Conservation (phyloP, 2,113 vertebrate genomes). For the Neodontobutis hainanensis region DNA sequence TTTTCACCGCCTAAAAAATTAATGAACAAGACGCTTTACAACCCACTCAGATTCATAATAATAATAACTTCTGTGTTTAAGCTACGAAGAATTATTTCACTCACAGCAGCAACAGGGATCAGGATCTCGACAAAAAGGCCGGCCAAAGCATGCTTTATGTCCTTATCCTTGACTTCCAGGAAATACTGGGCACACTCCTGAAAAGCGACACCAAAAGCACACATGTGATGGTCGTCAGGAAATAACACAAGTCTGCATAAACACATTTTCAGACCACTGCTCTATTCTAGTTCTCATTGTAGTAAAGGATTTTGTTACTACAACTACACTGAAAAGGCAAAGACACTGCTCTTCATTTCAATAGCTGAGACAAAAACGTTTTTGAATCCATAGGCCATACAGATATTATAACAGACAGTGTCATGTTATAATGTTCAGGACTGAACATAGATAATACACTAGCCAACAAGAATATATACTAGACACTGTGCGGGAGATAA, state of each 20-base stretch:
- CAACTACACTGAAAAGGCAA: too few relatives aligned
- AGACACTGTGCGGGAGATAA: too few relatives aligned
- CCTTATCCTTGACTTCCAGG: conserved; percentile 98
- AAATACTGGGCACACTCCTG: conserved; percentile 99
- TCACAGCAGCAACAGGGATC: conserved; percentile 98
- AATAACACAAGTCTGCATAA: background rate
- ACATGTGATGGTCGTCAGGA: background rate
- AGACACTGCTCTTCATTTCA: too few relatives aligned
- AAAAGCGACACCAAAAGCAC: conserved; percentile 12
- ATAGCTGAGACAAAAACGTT: too few relatives aligned
- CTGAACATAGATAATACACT: conserved; percentile 1
- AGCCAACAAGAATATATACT: too few relatives aligned
- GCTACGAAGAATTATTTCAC: conserved; percentile 54
- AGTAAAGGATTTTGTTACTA: too few relatives aligned
- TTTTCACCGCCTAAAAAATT: conserved; percentile 92
- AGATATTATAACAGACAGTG: background rate
- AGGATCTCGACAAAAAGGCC: conserved; percentile 99
- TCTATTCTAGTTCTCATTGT: background rate
- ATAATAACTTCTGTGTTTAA: background rate
- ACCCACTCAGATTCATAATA: background rate
- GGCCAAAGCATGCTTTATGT: conserved; percentile 96
- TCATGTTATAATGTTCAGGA: too few relatives aligned
- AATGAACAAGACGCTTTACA: conserved; percentile 39
- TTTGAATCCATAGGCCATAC: background rate
- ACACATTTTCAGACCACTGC: background rate